Conservation (phyloP, 2,113 vertebrate genomes). For the Arizona elegans region DNA sequence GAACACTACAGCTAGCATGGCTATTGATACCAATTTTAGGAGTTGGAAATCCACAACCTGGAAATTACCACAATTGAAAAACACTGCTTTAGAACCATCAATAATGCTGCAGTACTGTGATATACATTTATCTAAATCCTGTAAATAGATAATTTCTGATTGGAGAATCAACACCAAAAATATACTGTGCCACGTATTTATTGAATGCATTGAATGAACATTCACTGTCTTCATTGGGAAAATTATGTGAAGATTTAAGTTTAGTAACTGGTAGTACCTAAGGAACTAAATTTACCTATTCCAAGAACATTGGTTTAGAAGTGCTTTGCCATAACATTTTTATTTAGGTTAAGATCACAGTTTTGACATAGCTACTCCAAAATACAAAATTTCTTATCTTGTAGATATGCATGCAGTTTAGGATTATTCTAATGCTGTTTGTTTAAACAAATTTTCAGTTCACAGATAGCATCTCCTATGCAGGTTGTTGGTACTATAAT, state of each 20-base stretch:
- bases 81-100: not conserved
- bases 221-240: not conserved
- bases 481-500: not conserved
- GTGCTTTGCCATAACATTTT: not conserved
- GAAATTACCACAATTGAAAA: not conserved
- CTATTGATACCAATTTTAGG: not conserved
- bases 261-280: not conserved
- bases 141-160: not conserved
- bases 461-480: not conserved
- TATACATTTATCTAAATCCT: not conserved
- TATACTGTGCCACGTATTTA: not conserved
- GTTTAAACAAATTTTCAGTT: not conserved
- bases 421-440: not conserved
- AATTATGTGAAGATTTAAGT: not conserved
- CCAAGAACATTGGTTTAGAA: not conserved
- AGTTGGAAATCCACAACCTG: not conserved
- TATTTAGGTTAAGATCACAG: not conserved
- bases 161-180: not conserved
- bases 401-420: not conserved
- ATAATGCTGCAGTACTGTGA: not conserved
- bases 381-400: not conserved
- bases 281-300: not conserved
- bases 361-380: not conserved
- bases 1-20: not conserved
- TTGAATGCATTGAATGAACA: not conserved